Conservation (phyloP, 2,113 vertebrate species). For the Takifugu bimaculatus region DNA sequence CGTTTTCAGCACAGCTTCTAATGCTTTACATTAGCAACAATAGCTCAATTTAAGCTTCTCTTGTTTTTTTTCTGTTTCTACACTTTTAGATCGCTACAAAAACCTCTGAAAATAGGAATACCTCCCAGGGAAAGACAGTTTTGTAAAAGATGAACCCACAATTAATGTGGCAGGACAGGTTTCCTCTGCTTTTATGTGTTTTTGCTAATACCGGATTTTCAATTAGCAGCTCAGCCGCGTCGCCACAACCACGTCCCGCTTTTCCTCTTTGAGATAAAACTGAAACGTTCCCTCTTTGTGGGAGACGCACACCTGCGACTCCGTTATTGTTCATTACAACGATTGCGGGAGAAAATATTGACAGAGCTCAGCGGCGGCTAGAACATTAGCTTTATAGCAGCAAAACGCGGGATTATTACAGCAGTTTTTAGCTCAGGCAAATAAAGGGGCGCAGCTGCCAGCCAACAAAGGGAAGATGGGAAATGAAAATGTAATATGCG, state of each 20-base stretch:
- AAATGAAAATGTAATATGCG: conserved; percentile 68
- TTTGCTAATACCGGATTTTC: neutral
- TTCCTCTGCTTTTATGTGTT: neutral
- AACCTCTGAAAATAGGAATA: no score
- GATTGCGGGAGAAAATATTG: conserved; percentile 33
- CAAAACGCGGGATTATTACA: conserved; percentile 52
- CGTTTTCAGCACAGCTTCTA: no score
- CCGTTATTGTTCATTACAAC: conserved; percentile 38
- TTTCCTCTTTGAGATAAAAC: conserved; percentile 22
- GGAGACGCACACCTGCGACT: conserved; percentile 50
- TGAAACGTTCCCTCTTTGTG: conserved; percentile 7
- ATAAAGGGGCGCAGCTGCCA: conserved; percentile 63
- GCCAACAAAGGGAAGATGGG: conserved; percentile 29
- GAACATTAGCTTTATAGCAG: conserved; percentile 41
- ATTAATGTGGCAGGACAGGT: no score
- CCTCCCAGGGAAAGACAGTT: no score
- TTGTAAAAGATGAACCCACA: no score
- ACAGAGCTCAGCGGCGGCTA: conserved; percentile 42
- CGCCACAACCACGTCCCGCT: neutral
- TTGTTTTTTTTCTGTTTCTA: no score
- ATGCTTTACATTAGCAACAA: no score
- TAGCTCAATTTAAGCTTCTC: no score
- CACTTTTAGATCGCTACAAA: no score
- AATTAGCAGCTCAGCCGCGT: no score
- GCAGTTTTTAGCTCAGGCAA: conserved; percentile 46